A percentile compares a stretch with the other conserved stretches of the same genome.
Evolutionary conservation across 2,888 invertebrate genomes (phyloP).

Genomic region (Physocephala rufipes): DNA sequence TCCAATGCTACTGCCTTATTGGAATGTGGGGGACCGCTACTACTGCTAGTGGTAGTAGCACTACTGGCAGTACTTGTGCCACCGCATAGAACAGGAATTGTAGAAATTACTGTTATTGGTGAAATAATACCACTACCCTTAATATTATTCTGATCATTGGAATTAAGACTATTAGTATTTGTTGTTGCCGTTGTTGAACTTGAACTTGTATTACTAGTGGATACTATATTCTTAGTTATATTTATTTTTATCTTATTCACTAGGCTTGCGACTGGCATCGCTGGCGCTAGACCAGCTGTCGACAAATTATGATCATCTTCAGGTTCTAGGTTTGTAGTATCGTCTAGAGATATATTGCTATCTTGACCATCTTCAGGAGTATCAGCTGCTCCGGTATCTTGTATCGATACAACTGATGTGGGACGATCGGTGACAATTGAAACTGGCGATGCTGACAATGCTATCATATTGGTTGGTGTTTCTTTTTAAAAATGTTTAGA

Average conservation of each 20-base stretch:
- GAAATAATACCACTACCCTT: slow-evolving; percentile 6
- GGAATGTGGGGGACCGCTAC: slow-evolving; percentile 31
- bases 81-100: slow-evolving; percentile 63
- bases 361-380: slow-evolving; percentile 50
- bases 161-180: slow-evolving; percentile 38
- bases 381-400: slow-evolving; percentile 26
- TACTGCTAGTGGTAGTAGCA: slow-evolving; percentile 46
- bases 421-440: slow-evolving; percentile 64
- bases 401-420: slow-evolving; percentile 61
- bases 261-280: slow-evolving; percentile 62
- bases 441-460: slow-evolving; percentile 52
- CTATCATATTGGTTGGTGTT: slow-evolving; percentile 60
- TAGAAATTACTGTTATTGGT: slow-evolving; percentile 58
- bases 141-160: slow-evolving; percentile 43
- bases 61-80: slow-evolving; percentile 53
- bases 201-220: slow-evolving; percentile 63
- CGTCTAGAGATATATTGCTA: slow-evolving; percentile 72
- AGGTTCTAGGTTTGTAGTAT: slow-evolving; percentile 73
- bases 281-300: slow-evolving; percentile 62
- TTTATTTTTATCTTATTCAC: slow-evolving; percentile 81
- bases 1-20: slow-evolving; percentile 23
- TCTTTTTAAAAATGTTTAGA: slow-evolving; percentile 50
- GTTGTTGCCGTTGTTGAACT: slow-evolving; percentile 50
- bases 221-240: slow-evolving; percentile 75
- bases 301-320: slow-evolving; percentile 67